Base-by-base conservation (phyloP, 2,113 vertebrate species). In the Ornithorhynchus anatinus region DNA sequence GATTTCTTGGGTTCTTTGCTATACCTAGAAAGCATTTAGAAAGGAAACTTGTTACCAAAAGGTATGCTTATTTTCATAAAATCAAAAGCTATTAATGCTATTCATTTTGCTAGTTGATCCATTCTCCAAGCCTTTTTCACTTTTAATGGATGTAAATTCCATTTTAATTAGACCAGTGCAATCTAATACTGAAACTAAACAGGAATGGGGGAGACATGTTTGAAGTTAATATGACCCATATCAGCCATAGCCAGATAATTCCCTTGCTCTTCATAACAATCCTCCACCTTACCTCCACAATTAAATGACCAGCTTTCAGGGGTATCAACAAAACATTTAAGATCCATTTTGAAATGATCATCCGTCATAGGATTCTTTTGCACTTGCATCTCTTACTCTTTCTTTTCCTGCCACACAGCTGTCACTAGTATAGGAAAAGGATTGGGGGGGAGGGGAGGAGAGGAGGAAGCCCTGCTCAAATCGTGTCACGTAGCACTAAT, bases 401-500 rank as follows among this genome's bases (percentile, higher is more conserved):
- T 86, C 85, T 86, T 73, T 56, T 48, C 90, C 92, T 94, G 82
- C 94, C 92, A 93, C 93, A 94, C 94, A 96, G 94, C 95, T 97
- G 97, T 96, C 97, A 96, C 92, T 89, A 84, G 80, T 85, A 74
- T 85, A 87, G 89, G 86, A 89, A 82, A 90, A 86, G 77, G 80
- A 69, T 62, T 87, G 84, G 86, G 84, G 89, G 82, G 90, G 61
- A 88, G 86, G 87, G 76, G 84, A 75, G 86, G 39, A 75, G 77
- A 85, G 84, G 75, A 85, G 86, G 79, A 87, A 93, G 89, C 86
- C 78, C 93, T 95, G 94, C 91, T 96, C 95, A 96, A 97, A 96
- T 96, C 95, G 90, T 96, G 96, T 97, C 95, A 96, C 96, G 95
- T 97, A 96, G 94, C 92, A 94, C 95, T 97, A 98, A 99, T 99